A percentile compares a stretch with the other conserved stretches of the same genome.
Evolutionary conservation across 2,797 vertebrate genomes (phyloP).

Genomic region (Uromys caudimaculatus): DNA sequence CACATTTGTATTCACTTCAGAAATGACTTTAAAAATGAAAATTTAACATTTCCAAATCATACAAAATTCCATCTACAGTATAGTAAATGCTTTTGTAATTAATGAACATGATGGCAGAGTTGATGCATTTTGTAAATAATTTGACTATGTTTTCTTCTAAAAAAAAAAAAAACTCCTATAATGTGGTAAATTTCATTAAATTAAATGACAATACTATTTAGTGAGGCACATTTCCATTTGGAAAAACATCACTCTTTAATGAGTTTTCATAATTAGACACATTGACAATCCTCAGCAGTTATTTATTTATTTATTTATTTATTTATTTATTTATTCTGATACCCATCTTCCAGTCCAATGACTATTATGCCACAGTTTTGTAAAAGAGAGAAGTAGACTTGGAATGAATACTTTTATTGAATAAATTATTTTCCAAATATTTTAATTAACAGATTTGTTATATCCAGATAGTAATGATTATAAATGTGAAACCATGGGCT

Average conservation of each 20-base stretch:
- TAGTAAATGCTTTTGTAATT: background rate
- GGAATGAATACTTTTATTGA: background rate
- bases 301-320: background rate
- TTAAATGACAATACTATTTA: background rate
- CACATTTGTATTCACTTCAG: background rate
- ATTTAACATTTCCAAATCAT: background rate
- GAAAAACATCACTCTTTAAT: background rate
- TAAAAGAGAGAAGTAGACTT: background rate
- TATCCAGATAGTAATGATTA: background rate
- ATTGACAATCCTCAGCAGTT: background rate
- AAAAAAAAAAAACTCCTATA: constrained; percentile 8
- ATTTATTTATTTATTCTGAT: background rate
- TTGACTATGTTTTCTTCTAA: background rate
- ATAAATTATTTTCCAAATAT: background rate
- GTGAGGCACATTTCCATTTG: background rate
- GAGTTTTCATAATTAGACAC: background rate
- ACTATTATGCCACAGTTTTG: background rate
- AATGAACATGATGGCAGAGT: background rate
- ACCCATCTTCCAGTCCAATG: background rate
- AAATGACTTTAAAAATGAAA: background rate
- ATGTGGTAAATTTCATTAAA: background rate
- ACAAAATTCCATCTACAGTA: no score
- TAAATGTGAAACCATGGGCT: background rate
- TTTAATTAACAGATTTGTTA: background rate
- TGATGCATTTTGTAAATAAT: background rate